phyloP scores from a whole-genome alignment of 2,113 vertebrate species.

The Pelecanus crispus region DNA sequence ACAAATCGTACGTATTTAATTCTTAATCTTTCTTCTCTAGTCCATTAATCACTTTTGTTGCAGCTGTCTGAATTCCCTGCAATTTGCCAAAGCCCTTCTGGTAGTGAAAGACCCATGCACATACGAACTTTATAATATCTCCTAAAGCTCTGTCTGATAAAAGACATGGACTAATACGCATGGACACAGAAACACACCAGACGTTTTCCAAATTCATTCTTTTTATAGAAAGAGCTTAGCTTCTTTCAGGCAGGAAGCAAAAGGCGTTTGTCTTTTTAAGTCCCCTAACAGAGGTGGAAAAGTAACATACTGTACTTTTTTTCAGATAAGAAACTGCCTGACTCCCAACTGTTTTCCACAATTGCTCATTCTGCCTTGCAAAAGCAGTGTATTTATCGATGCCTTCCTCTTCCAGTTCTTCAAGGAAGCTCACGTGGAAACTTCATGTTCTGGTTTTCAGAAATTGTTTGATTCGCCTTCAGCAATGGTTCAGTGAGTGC shows the following conservation, averaged over 20 bases:
- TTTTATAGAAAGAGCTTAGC: not conserved
- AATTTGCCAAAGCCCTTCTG: not conserved
- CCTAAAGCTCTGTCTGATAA: not conserved
- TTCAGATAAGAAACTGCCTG: conserved; percentile 5
- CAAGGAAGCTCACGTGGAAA: not conserved
- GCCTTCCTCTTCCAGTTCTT: not conserved
- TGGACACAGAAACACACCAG: not conserved
- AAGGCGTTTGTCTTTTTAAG: not conserved
- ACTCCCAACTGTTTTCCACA: not conserved
- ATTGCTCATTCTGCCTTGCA: not conserved
- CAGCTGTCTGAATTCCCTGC: not conserved
- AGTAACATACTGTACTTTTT: not conserved
- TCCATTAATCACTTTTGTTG: not conserved
- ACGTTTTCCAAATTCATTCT: not conserved
- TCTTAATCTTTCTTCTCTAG: not conserved
- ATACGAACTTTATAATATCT: not conserved
- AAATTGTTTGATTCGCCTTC: not conserved
- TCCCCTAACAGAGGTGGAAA: not conserved
- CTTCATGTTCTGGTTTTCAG: not conserved
- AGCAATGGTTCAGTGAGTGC: not conserved
- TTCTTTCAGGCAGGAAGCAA: conserved; percentile 17
- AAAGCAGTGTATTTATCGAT: not conserved
- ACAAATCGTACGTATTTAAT: not conserved
- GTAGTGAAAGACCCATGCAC: not conserved
- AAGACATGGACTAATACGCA: not conserved